Evolutionary conservation across 2,113 vertebrate genomes (phyloP).

Genomic region (Sisor rabdophorus): DNA sequence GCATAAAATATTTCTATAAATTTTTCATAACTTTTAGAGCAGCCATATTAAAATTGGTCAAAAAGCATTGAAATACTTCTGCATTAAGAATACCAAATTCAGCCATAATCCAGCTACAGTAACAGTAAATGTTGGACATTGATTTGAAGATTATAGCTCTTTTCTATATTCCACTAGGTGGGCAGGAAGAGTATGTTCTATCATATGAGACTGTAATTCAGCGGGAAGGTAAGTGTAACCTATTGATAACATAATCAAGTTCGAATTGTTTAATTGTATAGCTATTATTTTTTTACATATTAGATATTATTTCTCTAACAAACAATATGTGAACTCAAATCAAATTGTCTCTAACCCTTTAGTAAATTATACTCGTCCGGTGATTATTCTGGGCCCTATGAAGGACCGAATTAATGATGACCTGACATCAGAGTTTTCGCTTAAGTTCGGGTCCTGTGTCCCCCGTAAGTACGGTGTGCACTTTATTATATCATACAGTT

Average conservation of each 20-base stretch:
- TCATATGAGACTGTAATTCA: conserved; percentile 94
- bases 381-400: conserved; percentile 95
- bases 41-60: not conserved
- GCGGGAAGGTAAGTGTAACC: conserved; percentile 84
- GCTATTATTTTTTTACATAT: not conserved
- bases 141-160: not conserved
- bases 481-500: not conserved
- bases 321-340: not conserved
- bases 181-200: conserved; percentile 87
- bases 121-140: not conserved
- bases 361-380: conserved; percentile 93
- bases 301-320: not conserved
- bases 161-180: conserved; percentile 71
- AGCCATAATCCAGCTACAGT: not conserved
- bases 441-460: conserved; percentile 97
- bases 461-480: conserved; percentile 81
- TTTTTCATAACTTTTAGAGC: not conserved
- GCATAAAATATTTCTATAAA: not conserved
- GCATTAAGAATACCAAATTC: not conserved
- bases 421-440: conserved; percentile 95
- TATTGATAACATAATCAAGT: not conserved
- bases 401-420: conserved; percentile 98
- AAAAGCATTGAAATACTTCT: not conserved
- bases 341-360: conserved; percentile 11
- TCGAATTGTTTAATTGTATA: not conserved